Conservation (phyloP, 1,140 invertebrate genomes). For the Aplysia californica region DNA sequence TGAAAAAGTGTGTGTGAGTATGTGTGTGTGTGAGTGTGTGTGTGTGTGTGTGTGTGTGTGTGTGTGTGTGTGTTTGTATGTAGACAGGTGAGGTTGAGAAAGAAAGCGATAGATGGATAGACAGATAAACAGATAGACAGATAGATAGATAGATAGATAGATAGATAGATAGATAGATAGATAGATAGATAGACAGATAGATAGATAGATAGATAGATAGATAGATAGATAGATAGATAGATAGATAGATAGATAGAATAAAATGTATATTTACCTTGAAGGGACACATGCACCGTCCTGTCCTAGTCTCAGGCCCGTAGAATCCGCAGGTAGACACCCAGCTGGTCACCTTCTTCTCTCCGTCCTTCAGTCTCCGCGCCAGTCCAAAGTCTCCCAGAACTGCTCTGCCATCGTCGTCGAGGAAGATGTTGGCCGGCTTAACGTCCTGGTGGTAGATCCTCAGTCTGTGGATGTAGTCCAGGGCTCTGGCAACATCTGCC, state of each 20-base stretch:
- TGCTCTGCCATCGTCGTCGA: too few species aligned
- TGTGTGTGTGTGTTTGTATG: neutral
- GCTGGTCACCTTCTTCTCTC: too few species aligned
- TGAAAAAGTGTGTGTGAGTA: neutral
- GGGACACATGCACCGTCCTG: too few species aligned
- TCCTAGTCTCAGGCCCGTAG: too few species aligned
- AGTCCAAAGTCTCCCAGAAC: too few species aligned
- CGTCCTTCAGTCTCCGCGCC: too few species aligned
- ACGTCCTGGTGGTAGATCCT: too few species aligned
- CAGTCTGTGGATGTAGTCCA: too few species aligned
- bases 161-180: neutral
- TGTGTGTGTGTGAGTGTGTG: neutral
- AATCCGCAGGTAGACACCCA: too few species aligned
- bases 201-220: neutral
- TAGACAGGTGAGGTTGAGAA: neutral
- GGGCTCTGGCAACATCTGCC: too few species aligned
- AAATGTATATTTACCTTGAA: too few species aligned
- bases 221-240: neutral
- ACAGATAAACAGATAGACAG: neutral
- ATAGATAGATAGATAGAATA: neutral
- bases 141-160: neutral
- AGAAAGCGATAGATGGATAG: neutral
- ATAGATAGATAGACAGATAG: neutral
- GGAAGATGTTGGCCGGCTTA: too few species aligned
- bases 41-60: neutral